Base-by-base conservation (phyloP, 2,888 invertebrate genomes). In the Cantharis rustica region DNA sequence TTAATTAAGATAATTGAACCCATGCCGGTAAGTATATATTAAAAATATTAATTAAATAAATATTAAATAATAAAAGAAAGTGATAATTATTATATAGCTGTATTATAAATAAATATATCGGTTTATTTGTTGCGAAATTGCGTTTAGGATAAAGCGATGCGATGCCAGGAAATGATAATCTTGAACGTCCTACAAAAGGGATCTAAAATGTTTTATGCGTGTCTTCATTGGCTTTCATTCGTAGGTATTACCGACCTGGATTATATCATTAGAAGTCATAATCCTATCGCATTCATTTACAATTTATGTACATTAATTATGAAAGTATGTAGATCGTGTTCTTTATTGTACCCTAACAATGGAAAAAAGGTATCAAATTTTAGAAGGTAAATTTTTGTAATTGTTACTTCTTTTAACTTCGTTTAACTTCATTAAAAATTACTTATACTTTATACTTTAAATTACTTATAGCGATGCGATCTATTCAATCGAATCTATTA, bases 201-300 rank as follows among this genome's bases (percentile, higher is more conserved):
- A 82, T 83, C 84, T 81, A 81, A 82, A 78, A 84, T 85, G 85
- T 85, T 86, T 85, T 85, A 84, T 84, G 83, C 84, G 83, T 82
- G 84, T 86, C 85, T 85, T 85, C 85, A 84, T 84, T 84, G 85
- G 84, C 85, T 84, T 84, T 86, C 86, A 86, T 86, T 85, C 85
- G 82, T 82, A 81, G 84, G 85, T 81, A 85, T 86, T 86, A 86
- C 84, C 84, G 84, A 81, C 80, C 77, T 78, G 86, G 86, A 86
- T 86, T 86, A 86, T 85, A 84, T 85, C 84, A 85, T 86, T 86
- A 85, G 83, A 79, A 81, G 80, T 81, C 83, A 82, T 80, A 82
- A 85, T 84, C 84, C 85, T 73, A 82, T 84, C 83, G 80, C 85
- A 83, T 84, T 83, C 84, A 85, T 85, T 85, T 86, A 84, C 85